Conservation (phyloP, 2,113 vertebrate genomes). For the Dascyllus trimaculatus region DNA sequence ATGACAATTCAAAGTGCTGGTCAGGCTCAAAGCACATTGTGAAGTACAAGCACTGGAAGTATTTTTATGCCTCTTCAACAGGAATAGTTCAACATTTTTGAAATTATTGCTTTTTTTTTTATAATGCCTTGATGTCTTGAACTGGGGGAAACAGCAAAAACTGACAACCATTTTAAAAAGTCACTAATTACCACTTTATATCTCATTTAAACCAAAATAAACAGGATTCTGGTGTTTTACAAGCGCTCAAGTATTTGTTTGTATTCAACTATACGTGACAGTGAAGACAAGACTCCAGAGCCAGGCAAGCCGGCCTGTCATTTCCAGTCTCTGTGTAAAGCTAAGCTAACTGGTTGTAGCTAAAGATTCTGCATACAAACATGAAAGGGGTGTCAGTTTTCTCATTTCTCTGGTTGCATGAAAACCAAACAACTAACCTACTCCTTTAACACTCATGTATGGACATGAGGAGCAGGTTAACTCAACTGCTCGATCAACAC, state of each 20-base stretch:
- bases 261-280: too few species aligned
- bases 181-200: background rate
- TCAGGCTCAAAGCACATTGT: background rate
- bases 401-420: background rate
- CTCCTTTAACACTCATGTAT: background rate
- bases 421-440: background rate
- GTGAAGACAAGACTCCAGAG: too few species aligned
- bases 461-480: constrained; percentile 29
- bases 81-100: background rate
- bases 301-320: too few species aligned
- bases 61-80: constrained; percentile 3
- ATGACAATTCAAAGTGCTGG: constrained; percentile 43
- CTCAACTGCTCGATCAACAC: constrained; percentile 29
- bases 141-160: background rate
- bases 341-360: background rate
- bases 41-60: constrained; percentile 5
- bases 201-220: background rate
- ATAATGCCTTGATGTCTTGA: background rate
- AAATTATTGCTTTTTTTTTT: too few species aligned
- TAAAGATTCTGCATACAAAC: background rate
- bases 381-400: background rate
- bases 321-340: too few species aligned
- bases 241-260: background rate
- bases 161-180: background rate
- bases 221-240: background rate